Evolutionary conservation across 92 coral and sea anemone genomes (phyloP).

Genomic region (Phymanthus crucifer): DNA sequence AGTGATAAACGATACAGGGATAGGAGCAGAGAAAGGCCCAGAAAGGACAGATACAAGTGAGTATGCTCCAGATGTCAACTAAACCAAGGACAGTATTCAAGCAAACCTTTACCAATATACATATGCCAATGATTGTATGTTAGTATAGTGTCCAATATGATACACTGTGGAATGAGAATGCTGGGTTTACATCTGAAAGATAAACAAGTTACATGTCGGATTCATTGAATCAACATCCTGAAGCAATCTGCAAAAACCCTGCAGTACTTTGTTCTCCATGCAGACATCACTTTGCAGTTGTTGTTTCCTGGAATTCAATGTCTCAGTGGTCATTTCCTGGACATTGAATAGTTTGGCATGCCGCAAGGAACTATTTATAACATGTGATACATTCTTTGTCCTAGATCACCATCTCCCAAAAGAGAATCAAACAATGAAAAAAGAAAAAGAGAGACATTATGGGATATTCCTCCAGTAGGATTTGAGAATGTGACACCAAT

Average conservation of each 20-base stretch:
- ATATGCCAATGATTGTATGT: no score
- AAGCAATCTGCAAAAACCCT: no score
- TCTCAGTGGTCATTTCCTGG: no score
- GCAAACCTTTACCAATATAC: background rate
- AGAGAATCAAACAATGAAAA: background rate
- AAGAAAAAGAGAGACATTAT: constrained; percentile 71
- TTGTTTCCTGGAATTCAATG: no score
- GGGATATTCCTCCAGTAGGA: constrained; percentile 98
- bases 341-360: no score
- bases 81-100: background rate
- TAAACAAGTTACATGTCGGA: no score
- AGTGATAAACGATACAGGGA: constrained; percentile 57
- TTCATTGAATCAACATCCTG: no score
- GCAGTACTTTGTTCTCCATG: no score
- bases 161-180: no score
- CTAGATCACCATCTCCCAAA: constrained; percentile 32
- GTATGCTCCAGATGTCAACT: background rate
- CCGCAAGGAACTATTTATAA: background rate
- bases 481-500: constrained; percentile 84
- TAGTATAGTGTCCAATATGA: no score
- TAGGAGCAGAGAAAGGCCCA: constrained; percentile 65
- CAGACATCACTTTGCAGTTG: no score
- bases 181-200: no score
- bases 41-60: constrained; percentile 57
- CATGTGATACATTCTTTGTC: background rate